Percentiles rank a stretch among this genome's conserved stretches.
phyloP scores from a whole-genome alignment of 2,113 vertebrate species.

The Hyperopisus bebe region DNA sequence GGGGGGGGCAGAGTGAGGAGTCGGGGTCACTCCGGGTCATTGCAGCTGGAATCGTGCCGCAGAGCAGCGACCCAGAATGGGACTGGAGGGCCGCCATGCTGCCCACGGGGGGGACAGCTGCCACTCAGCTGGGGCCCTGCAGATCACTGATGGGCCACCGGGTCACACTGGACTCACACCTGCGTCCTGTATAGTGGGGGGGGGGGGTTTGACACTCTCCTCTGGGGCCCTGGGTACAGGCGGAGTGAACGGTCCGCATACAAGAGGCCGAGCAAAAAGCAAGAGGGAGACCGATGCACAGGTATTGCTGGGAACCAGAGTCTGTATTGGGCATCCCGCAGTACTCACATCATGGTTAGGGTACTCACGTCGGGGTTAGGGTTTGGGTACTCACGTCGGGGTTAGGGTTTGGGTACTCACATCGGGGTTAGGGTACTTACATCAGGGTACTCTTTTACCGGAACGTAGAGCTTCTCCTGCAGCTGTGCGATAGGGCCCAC shows the following conservation, averaged over 20 bases:
- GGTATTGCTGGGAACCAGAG: background rate
- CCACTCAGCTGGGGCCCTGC: background rate
- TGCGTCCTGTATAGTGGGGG: no score
- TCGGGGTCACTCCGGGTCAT: background rate
- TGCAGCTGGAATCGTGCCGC: no score
- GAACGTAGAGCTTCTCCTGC: conserved; percentile 99
- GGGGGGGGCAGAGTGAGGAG: background rate
- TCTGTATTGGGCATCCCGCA: background rate
- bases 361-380: background rate
- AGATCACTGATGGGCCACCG: no score
- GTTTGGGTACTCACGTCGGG: background rate
- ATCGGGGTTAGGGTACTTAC: conserved; percentile 56
- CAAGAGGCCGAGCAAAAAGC: background rate
- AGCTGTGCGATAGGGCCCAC: conserved; percentile 93
- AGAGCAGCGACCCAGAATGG: background rate
- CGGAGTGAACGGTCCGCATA: background rate
- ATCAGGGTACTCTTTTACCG: conserved; percentile 97
- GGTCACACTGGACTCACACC: background rate
- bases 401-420: background rate
- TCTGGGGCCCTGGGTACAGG: background rate
- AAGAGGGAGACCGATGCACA: background rate
- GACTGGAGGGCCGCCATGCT: background rate
- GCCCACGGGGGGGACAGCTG: background rate
- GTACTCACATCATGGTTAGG: background rate
- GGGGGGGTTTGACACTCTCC: no score